Base-by-base conservation (phyloP, 2,797 vertebrate genomes). In the Sparidentex hasta region DNA sequence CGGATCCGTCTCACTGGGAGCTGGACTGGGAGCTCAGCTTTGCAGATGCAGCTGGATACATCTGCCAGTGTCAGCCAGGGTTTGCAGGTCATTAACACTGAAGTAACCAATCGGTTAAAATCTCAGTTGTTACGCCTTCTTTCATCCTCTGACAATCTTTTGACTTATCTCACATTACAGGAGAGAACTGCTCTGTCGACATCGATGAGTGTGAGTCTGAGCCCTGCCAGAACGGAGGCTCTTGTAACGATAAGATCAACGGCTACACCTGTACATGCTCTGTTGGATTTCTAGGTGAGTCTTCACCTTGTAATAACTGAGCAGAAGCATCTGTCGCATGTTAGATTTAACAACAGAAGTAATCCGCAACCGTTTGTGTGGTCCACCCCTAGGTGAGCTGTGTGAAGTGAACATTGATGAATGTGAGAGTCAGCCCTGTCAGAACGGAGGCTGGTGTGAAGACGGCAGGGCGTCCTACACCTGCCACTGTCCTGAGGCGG, bases 361-460 rank as follows among this genome's bases (percentile, higher is more conserved):
- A 16, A 29, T 7, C 9, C 11, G n/a, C 17, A 27, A 82, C 65
- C 52, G 5, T 29, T 4, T 4, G 12, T 58, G 57, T 65, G 0
- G 2, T 75, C 48, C 76, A 9, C 43, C 44, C 88, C 0, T 90
- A 99, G 98, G 97, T 84, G 87, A 93, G 50, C 92, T 93, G 0
- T 99, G 98, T 85, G 95, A 97, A 84, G 92, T 95, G 3, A 93
- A 98, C 75, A 93, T 97, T 38, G 94, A 99, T 5, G 98, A 99
- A 64, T 99, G 98, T 78, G 95, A 95, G 84, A 96, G 94, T 46
- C 93, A 94, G 65, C 98, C 98, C 38, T 99, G 98, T 89, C 87
- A 96, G 87, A 97, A 98, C 0, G 96, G 96, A 7, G 98, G 96
- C 38, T 90, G 90, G 88, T 99, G 98, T 74, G 94, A 96, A 47